phyloP scores from a whole-genome alignment of 2,888 invertebrate species.

The Julus scanicus region DNA sequence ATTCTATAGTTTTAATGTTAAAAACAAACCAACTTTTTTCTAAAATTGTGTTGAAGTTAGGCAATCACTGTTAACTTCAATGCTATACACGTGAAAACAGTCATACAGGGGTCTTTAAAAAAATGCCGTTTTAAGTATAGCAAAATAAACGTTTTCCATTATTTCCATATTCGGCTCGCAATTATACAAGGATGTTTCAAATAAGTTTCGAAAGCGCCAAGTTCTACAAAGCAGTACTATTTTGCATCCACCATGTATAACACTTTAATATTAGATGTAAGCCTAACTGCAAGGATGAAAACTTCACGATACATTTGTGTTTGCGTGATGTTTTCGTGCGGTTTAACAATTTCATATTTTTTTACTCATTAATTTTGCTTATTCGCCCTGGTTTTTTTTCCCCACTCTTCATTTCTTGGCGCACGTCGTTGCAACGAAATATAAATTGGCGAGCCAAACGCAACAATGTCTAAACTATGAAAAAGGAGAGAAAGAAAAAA shows the following conservation, averaged over 20 bases:
- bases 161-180: too few relatives aligned
- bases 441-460: constrained; percentile 1
- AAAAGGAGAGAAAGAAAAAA: not conserved
- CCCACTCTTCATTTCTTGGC: not conserved
- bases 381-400: not conserved
- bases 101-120: too few relatives aligned
- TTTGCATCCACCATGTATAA: not conserved
- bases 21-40: too few relatives aligned
- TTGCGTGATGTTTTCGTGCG: constrained; percentile 18
- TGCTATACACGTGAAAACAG: too few relatives aligned
- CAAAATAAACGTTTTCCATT: too few relatives aligned
- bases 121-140: too few relatives aligned
- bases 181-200: too few relatives aligned
- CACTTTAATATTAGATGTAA: not conserved
- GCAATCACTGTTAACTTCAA: too few relatives aligned
- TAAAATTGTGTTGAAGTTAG: too few relatives aligned
- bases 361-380: constrained; percentile 39
- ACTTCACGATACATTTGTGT: not conserved
- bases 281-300: not conserved
- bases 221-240: not conserved
- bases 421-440: not conserved
- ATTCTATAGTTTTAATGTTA: too few relatives aligned
- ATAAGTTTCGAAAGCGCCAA: too few relatives aligned
- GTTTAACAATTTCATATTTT: constrained; percentile 24
- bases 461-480: not conserved